These are phyloP conservation scores for Aurelia coerulea DNA, from an alignment of 30 jellyfish, hydroid and myxozoan species.

Conservation along the genomic window DNA sequence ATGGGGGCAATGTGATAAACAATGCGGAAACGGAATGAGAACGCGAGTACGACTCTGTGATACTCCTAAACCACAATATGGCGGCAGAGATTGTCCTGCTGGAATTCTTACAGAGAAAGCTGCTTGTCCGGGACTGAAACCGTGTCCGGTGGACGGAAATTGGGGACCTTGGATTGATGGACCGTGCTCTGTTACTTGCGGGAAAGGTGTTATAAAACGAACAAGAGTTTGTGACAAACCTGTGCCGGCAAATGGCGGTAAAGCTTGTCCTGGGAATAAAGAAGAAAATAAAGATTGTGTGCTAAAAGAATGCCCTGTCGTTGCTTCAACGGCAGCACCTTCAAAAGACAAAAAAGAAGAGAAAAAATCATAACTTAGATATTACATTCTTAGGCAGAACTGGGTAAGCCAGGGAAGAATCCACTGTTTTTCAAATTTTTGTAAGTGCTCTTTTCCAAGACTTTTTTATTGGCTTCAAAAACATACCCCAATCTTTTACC, in stretches of 20 bases:
- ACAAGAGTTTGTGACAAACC: slow-evolving; percentile 58
- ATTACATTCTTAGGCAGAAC: too few relatives aligned
- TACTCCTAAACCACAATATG: slow-evolving; percentile 45
- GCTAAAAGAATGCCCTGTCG: slow-evolving; percentile 37
- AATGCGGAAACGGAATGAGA: slow-evolving; percentile 35
- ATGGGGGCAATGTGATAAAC: slow-evolving; percentile 62
- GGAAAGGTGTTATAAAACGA: slow-evolving; percentile 37
- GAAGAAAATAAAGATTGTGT: slow-evolving; percentile 40
- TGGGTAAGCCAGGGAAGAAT: background rate
- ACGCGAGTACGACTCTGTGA: slow-evolving; percentile 45
- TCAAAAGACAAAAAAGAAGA: background rate
- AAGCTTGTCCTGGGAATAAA: slow-evolving; percentile 42
- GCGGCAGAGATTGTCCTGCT: slow-evolving; percentile 23
- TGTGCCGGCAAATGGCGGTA: slow-evolving; percentile 58
- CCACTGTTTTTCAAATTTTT: background rate
- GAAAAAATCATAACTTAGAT: too few relatives aligned
- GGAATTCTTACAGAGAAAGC: background rate
- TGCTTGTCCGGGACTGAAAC: slow-evolving; percentile 11
- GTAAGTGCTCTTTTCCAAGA: too few relatives aligned
- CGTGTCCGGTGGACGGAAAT: slow-evolving; percentile 49
- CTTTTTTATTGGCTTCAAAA: too few relatives aligned
- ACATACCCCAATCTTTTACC: too few relatives aligned
- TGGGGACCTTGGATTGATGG: slow-evolving; percentile 36
- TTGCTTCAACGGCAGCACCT: background rate
- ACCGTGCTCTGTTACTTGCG: slow-evolving; percentile 63